These are phyloP conservation scores for Poecilia picta DNA, from an alignment of 2,797 vertebrate genomes.

Conservation along the genomic window DNA sequence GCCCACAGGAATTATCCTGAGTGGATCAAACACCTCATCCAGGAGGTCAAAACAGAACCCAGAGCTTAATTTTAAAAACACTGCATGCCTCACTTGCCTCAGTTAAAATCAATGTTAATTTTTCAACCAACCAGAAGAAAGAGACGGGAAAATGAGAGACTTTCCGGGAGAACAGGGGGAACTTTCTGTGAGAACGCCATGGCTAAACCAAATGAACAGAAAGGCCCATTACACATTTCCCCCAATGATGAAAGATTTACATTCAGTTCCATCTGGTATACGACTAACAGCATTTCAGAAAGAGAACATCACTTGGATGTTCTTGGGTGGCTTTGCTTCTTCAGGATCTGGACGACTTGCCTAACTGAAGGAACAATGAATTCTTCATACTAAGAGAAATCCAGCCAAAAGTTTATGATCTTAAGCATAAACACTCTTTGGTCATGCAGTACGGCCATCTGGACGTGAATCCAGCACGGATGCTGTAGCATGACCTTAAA, in stretches of 20 bases:
- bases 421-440: not conserved
- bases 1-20: not conserved
- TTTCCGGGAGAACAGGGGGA: too few species aligned
- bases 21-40: not conserved
- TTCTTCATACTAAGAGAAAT: not conserved
- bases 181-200: not conserved
- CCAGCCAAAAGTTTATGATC: not conserved
- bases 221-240: not conserved
- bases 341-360: not conserved
- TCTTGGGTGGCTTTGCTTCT: not conserved
- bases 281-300: not conserved
- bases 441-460: not conserved
- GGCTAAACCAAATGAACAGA: not conserved
- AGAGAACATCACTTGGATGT: not conserved
- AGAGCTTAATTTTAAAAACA: not conserved
- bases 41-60: not conserved
- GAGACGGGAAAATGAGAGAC: too few species aligned
- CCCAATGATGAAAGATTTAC: not conserved
- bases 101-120: not conserved
- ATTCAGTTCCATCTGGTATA: not conserved
- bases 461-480: not conserved
- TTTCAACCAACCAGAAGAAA: not conserved
- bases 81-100: not conserved
- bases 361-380: not conserved
- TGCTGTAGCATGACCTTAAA: not conserved